Percentiles rank a stretch among this genome's conserved stretches.
These are phyloP conservation scores for Eptatretus burgeri DNA, from an alignment of 2,113 vertebrate species.

Conservation along the genomic window DNA sequence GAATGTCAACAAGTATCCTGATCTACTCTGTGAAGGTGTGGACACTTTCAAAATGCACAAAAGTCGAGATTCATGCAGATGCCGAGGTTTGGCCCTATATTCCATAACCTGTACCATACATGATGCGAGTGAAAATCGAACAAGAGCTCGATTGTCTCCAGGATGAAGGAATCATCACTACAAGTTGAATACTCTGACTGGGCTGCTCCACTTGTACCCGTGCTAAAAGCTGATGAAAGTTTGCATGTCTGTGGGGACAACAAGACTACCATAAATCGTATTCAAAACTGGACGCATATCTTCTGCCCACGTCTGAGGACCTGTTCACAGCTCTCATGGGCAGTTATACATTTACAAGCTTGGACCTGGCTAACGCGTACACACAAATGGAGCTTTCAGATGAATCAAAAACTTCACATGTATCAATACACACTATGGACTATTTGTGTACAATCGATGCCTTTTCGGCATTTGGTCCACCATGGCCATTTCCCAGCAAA, in stretches of 20 bases:
- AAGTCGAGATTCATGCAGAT: too few species aligned
- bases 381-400: neutral
- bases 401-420: too few species aligned
- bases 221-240: slow-evolving; percentile 1
- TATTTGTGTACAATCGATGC: too few species aligned
- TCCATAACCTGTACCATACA: slow-evolving; percentile 7
- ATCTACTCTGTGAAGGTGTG: too few species aligned
- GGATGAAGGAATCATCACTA: neutral
- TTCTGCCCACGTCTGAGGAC: slow-evolving; percentile 4
- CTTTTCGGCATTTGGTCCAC: too few species aligned
- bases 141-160: slow-evolving; percentile 2
- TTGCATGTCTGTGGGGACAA: neutral
- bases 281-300: neutral
- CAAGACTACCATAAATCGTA: neutral
- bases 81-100: too few species aligned
- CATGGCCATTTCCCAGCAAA: too few species aligned
- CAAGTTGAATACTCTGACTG: slow-evolving; percentile 7
- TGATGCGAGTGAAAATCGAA: slow-evolving; percentile 8
- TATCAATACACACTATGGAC: too few species aligned
- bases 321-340: neutral
- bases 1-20: too few species aligned
- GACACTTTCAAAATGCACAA: too few species aligned
- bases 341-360: slow-evolving; percentile 8
- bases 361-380: slow-evolving; percentile 6
- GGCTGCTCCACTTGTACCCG: neutral